These are phyloP conservation scores for Dissostichus mawsoni DNA, from an alignment of 2,113 vertebrate species.

Conservation along the genomic window DNA sequence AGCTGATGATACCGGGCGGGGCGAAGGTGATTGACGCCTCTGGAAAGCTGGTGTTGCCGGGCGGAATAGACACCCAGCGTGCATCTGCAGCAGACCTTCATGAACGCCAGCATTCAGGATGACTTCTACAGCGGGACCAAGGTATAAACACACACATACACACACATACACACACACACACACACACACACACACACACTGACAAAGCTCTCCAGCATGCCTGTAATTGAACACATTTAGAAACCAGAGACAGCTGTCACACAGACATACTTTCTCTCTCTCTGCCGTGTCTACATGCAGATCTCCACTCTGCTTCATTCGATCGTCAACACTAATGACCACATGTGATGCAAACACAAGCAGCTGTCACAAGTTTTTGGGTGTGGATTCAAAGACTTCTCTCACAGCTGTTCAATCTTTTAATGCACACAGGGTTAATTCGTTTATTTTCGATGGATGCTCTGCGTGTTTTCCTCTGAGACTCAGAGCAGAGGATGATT, in stretches of 20 bases:
- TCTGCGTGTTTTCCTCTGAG: constrained; percentile 44
- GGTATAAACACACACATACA: constrained; percentile 77
- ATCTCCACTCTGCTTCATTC: constrained; percentile 9
- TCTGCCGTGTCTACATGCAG: neutral
- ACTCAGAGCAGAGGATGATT: constrained; percentile 30
- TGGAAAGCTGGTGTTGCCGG: constrained; percentile 95
- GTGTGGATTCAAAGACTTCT: constrained; percentile 12
- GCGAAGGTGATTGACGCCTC: constrained; percentile 98
- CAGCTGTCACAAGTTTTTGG: constrained; percentile 43
- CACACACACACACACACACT: constrained; percentile 15
- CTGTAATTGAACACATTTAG: constrained; percentile 44
- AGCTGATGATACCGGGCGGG: constrained; percentile 97
- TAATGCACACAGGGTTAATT: constrained; percentile 17
- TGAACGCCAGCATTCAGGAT: constrained; percentile 94
- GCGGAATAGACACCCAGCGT: constrained; percentile 97
- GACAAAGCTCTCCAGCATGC: constrained; percentile 24
- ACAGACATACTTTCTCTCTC: constrained; percentile 22
- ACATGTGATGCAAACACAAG: constrained; percentile 17
- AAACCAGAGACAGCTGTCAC: constrained; percentile 55
- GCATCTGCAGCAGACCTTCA: constrained; percentile 96
- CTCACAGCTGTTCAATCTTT: constrained; percentile 46
- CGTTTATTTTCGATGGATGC: constrained; percentile 25
- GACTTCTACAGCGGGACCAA: constrained; percentile 99
- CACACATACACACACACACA: constrained; percentile 33
- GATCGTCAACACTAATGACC: constrained; percentile 38